Evolutionary conservation across 2,888 invertebrate genomes (phyloP), one percentile per base, ranked within the genome.

Genomic region (Stramonita haemastoma): DNA sequence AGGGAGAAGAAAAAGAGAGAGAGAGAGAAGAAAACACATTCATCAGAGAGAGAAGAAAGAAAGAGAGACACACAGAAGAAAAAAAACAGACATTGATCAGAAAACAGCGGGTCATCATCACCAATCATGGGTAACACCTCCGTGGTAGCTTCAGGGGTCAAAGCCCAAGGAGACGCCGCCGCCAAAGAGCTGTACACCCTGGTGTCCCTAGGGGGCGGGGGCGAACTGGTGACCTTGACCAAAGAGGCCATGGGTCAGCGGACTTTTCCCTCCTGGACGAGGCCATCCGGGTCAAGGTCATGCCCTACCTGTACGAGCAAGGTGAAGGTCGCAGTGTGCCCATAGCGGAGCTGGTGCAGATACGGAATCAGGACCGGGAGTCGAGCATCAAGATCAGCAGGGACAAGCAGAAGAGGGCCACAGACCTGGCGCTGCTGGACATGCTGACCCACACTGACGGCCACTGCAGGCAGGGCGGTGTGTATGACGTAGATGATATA

Each of bases 281-380:
- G 95, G 98, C 98, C 0, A 98, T 99, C 90, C 97, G 98, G 96
- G 98, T 98, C 0, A 98, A 98, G 95, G 98, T 94, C 26, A 98
- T 98, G 93, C 98, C 98, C 0, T 99, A 98, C 96, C 96, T 99
- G 36, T 99, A 99, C 96, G 98, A 99, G 95, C 98, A 97, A 95
- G 99, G 99, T 5, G 97, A 97, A 93, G 99, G 99, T 0, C 97
- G 98, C 90, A 98, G 98, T 96, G 97, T 99, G 94, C 98, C 98
- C 0, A 97, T 99, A 93, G 97, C 98, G 0, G 98, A 98, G 95
- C 96, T 99, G 89, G 98, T 99, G 4, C 96, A 98, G 89, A 96
- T 98, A 13, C 91, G 95, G 60, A 94, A 94, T 87, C 93, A 93
- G 83, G 94, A 94, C 26, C 87, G 87, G 29, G 90, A 89, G 73